Evolutionary conservation across 1,140 invertebrate genomes (phyloP), one percentile per base, ranked within the genome.

Genomic region (Zaprionus camerounensis): DNA sequence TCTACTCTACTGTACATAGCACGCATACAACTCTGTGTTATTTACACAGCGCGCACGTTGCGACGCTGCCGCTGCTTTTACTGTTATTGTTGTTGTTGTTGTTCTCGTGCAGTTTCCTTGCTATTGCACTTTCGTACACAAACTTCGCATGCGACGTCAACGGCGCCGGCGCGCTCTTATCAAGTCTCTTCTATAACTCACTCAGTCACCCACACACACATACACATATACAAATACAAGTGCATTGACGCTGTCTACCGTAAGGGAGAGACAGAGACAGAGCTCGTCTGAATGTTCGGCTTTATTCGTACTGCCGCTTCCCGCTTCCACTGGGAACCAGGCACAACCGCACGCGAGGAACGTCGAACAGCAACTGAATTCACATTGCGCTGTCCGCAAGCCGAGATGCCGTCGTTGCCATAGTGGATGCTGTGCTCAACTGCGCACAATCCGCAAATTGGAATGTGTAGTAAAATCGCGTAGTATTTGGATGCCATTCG

Each of bases 351-450:
- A 81, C 83, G 76, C 83, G 87, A 91, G 87, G 78, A 91, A 91
- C 87, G 83, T 84, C 87, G 71, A 88, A 91, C 81, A 91, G 87
- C 87, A 91, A 91, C 87, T 91, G 83, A 91, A 77, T 91, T 86
- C 79, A 68, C 58, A 75, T 91, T 91, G 87, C 76, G 87, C 87
- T 87, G 76, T 46, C 41, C 63, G 78, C 87, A 77, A 73, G 72
- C 76, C 71, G 78, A 71, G 75, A 80, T 80, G 59, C 61, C 72
- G 11, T 70, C 65, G 78, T 79, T 88, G 67, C 76, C 70, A 74
- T 77, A 49, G 81, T 88, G 84, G 84, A 88, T 88, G 84, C 84
- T 88, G 84, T 74, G 22, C 11, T 17, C 28, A 6, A 65, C 12
- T 88, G 84, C 84, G 84, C 84, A 87, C 71, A 70, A 74, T 71